phyloP scores from a whole-genome alignment of 2,888 invertebrate genomes.

The Ormyrus nitidulus region DNA sequence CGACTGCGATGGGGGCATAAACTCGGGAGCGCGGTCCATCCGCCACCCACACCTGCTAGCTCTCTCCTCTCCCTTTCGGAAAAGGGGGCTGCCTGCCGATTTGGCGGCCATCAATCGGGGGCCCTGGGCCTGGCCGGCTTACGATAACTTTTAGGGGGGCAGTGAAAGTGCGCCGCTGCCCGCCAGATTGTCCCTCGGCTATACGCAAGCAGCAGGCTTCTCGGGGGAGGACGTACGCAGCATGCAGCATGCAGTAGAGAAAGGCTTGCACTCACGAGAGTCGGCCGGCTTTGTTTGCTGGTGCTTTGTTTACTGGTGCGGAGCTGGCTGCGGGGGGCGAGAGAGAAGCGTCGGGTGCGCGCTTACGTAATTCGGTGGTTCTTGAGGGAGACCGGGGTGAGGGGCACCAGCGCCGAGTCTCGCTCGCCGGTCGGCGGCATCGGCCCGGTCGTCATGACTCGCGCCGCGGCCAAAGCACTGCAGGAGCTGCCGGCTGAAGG shows the following conservation, averaged over 20 bases:
- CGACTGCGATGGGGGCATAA: slow-evolving; percentile 74
- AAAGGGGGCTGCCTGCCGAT: too few species aligned
- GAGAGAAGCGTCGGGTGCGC: background rate
- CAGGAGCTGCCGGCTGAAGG: background rate
- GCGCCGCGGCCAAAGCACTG: background rate
- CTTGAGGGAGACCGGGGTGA: slow-evolving; percentile 67
- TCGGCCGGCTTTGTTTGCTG: slow-evolving; percentile 59
- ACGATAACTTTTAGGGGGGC: too few species aligned
- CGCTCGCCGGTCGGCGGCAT: slow-evolving; percentile 2
- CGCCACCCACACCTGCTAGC: slow-evolving; percentile 66
- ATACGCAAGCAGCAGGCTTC: too few species aligned
- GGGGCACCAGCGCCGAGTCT: slow-evolving; percentile 53
- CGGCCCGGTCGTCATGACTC: background rate
- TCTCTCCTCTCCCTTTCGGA: slow-evolving; percentile 74
- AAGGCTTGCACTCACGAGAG: slow-evolving; percentile 68
- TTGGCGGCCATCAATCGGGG: too few species aligned
- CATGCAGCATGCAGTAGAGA: background rate
- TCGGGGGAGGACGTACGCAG: too few species aligned
- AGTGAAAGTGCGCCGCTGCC: too few species aligned
- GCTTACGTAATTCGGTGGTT: slow-evolving; percentile 72
- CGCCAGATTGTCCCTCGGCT: too few species aligned
- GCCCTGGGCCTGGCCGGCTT: too few species aligned
- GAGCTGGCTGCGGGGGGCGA: background rate
- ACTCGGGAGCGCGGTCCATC: slow-evolving; percentile 65
- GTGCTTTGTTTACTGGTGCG: slow-evolving; percentile 55